Conservation (phyloP, 30 jellyfish, hydroid and myxozoan genomes). For the Pelagia noctiluca region DNA sequence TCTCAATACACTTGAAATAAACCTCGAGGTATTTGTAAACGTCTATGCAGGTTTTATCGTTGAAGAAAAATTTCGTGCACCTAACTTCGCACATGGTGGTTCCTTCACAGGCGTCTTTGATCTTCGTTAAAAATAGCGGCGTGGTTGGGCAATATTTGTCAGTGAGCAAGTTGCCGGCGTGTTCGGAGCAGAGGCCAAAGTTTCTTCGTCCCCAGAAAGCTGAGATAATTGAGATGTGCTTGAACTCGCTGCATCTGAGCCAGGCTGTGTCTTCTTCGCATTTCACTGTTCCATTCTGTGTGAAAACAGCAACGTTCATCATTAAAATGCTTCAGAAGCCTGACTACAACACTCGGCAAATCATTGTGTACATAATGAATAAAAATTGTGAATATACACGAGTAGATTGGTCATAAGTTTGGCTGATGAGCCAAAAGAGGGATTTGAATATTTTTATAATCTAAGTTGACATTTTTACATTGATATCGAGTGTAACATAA, state of each 20-base stretch:
- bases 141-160: slow-evolving; percentile 98
- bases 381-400: too few relatives aligned
- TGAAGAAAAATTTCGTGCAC: slow-evolving; percentile 99
- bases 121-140: slow-evolving; percentile 95
- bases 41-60: slow-evolving; percentile 98
- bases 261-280: slow-evolving; percentile 99
- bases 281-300: slow-evolving; percentile 98
- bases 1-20: slow-evolving; percentile 97
- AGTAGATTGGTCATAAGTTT: too few relatives aligned
- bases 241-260: slow-evolving; percentile 98
- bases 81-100: slow-evolving; percentile 99
- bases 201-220: slow-evolving; percentile 99
- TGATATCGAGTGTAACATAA: too few relatives aligned
- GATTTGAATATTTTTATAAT: too few relatives aligned
- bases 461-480: too few relatives aligned
- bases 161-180: slow-evolving; percentile 93
- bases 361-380: too few relatives aligned
- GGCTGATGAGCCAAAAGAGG: too few relatives aligned
- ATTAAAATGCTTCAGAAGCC: too few relatives aligned
- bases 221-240: slow-evolving; percentile 95
- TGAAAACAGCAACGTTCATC: too few relatives aligned
- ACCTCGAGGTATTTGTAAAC: slow-evolving; percentile 98
- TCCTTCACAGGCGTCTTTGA: slow-evolving; percentile 99
- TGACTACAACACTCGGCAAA: too few relatives aligned
- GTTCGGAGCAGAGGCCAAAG: slow-evolving; percentile 99